Evolutionary conservation across 2,113 vertebrate species (phyloP).

Genomic region (Pao palembangensis): DNA sequence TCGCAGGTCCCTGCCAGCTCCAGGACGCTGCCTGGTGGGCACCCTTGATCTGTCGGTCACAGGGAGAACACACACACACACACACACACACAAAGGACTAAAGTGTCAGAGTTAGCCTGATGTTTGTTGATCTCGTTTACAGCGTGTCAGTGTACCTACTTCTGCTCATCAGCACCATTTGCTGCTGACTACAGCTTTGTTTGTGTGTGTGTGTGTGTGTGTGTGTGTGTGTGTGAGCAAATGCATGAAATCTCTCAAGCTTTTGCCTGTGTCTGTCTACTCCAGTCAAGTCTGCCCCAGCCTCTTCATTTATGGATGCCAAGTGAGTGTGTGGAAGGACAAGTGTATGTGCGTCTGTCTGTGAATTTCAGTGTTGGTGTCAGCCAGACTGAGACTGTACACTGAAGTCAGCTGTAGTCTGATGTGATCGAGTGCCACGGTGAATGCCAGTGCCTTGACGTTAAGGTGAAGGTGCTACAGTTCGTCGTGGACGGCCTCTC

Average conservation of each 20-base stretch:
- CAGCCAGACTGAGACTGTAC: slow-evolving; percentile 29
- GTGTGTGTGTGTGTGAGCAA: not conserved
- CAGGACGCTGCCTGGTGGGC: slow-evolving; percentile 3
- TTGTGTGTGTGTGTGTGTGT: slow-evolving; percentile 1
- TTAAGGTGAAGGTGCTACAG: slow-evolving; percentile 45
- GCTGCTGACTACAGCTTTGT: slow-evolving; percentile 25
- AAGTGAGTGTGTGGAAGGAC: slow-evolving; percentile 23
- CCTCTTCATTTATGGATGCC: slow-evolving; percentile 37
- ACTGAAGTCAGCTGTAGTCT: slow-evolving; percentile 44
- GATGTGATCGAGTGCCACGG: slow-evolving; percentile 44
- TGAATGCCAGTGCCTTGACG: slow-evolving; percentile 56
- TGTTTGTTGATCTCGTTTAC: slow-evolving; percentile 1
- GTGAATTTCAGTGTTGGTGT: slow-evolving; percentile 28
- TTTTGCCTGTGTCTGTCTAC: slow-evolving; percentile 28
- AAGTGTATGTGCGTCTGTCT: not conserved
- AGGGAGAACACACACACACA: not conserved
- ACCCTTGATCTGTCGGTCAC: slow-evolving; percentile 47
- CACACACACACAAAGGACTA: slow-evolving; percentile 8
- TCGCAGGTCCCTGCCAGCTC: slow-evolving; percentile 22
- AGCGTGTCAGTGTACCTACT: slow-evolving; percentile 21
- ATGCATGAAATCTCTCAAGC: slow-evolving; percentile 8
- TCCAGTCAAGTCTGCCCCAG: slow-evolving; percentile 33
- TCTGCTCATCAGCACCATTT: not conserved
- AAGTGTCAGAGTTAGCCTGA: slow-evolving; percentile 15
- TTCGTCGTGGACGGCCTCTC: slow-evolving; percentile 62